Conservation (phyloP, 1,140 invertebrate genomes). For the Brachionus asplanchnoidis region DNA sequence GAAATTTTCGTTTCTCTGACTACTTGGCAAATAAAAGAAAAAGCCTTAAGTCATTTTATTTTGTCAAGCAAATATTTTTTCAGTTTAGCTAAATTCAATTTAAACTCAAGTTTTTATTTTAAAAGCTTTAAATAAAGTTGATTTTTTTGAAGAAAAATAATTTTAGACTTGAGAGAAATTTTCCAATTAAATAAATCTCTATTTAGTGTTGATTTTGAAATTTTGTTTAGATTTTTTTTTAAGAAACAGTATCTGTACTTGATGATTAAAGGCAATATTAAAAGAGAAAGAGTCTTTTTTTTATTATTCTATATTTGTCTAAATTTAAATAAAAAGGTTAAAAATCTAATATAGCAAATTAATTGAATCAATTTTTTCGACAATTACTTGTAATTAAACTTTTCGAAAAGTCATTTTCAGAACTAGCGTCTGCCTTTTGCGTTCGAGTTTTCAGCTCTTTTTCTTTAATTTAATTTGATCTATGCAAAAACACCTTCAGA, state of each 20-base stretch:
- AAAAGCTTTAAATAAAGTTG: background rate
- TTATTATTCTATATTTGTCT: background rate
- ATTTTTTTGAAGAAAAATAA: background rate
- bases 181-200: background rate
- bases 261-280: too few species aligned
- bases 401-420: background rate
- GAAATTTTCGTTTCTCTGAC: background rate
- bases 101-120: background rate
- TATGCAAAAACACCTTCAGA: background rate
- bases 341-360: background rate
- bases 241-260: too few species aligned
- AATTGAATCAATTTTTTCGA: background rate
- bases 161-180: background rate
- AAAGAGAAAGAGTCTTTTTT: too few species aligned
- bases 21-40: background rate
- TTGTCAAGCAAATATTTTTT: background rate
- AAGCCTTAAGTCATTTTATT: background rate
- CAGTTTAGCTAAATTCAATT: background rate
- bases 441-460: background rate
- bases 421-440: background rate
- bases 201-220: background rate
- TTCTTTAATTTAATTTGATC: background rate
- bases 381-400: background rate
- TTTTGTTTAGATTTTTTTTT: background rate
- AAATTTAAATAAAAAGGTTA: background rate